Percentiles rank a stretch among this genome's conserved stretches.
Conservation (phyloP, 2,113 vertebrate species). For the Chionodraco myersi region DNA sequence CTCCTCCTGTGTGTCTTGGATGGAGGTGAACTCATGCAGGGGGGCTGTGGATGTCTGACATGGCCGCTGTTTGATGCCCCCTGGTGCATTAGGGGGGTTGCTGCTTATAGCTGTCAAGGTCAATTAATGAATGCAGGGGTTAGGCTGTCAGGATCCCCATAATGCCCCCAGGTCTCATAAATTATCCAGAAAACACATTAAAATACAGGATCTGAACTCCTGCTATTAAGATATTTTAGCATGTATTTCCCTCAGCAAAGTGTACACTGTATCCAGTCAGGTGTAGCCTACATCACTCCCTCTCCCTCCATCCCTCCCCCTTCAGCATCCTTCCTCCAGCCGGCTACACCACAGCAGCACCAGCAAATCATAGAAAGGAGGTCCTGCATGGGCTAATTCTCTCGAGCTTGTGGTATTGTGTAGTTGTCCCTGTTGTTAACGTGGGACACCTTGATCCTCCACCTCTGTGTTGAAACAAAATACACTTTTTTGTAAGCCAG, state of each 20-base stretch:
- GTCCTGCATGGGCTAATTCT: constrained; percentile 59
- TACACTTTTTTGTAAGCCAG: constrained; percentile 18
- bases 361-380: constrained; percentile 47
- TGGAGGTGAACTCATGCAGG: constrained; percentile 50
- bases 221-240: constrained; percentile 78
- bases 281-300: constrained; percentile 67
- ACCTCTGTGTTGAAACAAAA: constrained; percentile 40
- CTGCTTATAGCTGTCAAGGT: constrained; percentile 85
- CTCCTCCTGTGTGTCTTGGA: constrained; percentile 41
- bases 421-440: neutral
- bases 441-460: constrained; percentile 49
- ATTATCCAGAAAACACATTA: constrained; percentile 76
- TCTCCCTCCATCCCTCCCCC: constrained; percentile 31
- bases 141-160: constrained; percentile 61
- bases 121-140: constrained; percentile 79
- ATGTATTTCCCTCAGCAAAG: constrained; percentile 44
- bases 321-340: constrained; percentile 55
- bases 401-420: constrained; percentile 32
- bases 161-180: constrained; percentile 69
- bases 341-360: constrained; percentile 42
- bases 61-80: constrained; percentile 73
- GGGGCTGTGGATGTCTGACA: constrained; percentile 68
- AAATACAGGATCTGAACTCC: constrained; percentile 72
- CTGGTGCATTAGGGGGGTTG: constrained; percentile 68
- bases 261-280: constrained; percentile 66